Percentiles rank a stretch among this genome's conserved stretches.
phyloP scores from a whole-genome alignment of 2,888 invertebrate species.

The Platerodrilus igneus region DNA sequence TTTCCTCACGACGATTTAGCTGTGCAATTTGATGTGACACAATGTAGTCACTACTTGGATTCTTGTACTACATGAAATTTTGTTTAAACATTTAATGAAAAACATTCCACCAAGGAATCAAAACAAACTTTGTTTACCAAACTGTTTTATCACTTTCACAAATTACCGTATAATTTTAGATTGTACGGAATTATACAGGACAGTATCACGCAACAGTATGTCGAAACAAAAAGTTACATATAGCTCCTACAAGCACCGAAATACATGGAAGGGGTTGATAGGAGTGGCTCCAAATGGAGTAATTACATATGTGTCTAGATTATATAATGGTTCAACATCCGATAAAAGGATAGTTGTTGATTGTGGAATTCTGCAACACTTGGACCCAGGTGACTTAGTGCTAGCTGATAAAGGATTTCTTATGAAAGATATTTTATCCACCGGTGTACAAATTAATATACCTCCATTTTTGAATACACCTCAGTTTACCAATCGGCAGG shows the following conservation, averaged over 20 bases:
- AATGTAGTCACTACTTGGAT: conserved; percentile 18
- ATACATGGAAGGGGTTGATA: conserved; percentile 26
- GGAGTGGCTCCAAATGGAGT: conserved; percentile 33
- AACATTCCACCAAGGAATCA: conserved; percentile 13
- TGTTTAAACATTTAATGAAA: conserved; percentile 17
- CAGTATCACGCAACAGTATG: background rate
- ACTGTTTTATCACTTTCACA: conserved; percentile 8
- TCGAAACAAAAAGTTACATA: conserved; percentile 1
- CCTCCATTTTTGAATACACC: conserved; percentile 26
- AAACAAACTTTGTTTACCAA: conserved; percentile 18
- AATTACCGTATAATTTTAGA: conserved; percentile 18
- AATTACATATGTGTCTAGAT: conserved; percentile 2
- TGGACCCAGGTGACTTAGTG: conserved; percentile 27
- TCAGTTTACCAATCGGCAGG: conserved; percentile 26
- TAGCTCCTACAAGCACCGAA: conserved; percentile 11
- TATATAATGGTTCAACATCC: conserved; percentile 8
- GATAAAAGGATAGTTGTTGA: conserved; percentile 15
- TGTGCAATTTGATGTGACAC: conserved; percentile 9
- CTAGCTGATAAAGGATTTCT: conserved; percentile 32
- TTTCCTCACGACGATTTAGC: conserved; percentile 18
- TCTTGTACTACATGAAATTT: conserved; percentile 11
- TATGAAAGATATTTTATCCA: conserved; percentile 27
- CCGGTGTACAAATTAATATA: conserved; percentile 30
- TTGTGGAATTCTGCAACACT: conserved; percentile 23
- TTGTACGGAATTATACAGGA: conserved; percentile 16